Base-by-base conservation (phyloP, 2,888 invertebrate species). In the Phengaris alcon region DNA sequence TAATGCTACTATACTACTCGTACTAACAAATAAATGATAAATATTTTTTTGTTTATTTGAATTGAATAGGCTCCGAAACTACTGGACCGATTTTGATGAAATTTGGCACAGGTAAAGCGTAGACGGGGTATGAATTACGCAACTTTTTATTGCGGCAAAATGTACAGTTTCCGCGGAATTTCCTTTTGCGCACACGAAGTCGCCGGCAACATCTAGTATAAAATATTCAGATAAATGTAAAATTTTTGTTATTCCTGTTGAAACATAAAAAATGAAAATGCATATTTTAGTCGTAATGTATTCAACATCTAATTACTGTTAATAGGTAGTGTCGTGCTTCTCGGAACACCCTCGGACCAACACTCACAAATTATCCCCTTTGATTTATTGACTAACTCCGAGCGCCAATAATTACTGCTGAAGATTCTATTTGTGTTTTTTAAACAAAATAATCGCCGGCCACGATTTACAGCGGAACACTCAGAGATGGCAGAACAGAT, bases 321-420 rank as follows among this genome's bases (percentile, higher is more conserved):
- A 76, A 74, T 75, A 74, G 75, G 75, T 35, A 35, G 35, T 69
- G 74, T 75, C 77, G 74, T 35, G 74, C 54, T 68, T 55, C 75
- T 76, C 76, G 68, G 76, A 76, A 76, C 59, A 74, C 69, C 68
- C 68, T 64, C 57, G 46, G 22, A 76, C 55, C 46, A 22, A 69
- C 64, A 76, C 76, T 80, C 76, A 77, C 79, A 80, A 82, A 81
- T 82, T 80, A 81, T 79, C 80, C 80, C 75, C 79, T 78, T 82
- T 82, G 83, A 85, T 86, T 86, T 86, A 85, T 86, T 85, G 83
- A 82, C 82, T 82, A 82, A 84, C 84, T 80, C 81, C 81, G 79
- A 82, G 78, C 80, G 78, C 80, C 80, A 82, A 85, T 88, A 88
- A 89, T 88, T 88, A 85, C 85, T 80, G 77, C 85, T 80, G 77